These are phyloP conservation scores for Chunga burmeisteri DNA, from an alignment of 2,113 vertebrate species.

Conservation along the genomic window DNA sequence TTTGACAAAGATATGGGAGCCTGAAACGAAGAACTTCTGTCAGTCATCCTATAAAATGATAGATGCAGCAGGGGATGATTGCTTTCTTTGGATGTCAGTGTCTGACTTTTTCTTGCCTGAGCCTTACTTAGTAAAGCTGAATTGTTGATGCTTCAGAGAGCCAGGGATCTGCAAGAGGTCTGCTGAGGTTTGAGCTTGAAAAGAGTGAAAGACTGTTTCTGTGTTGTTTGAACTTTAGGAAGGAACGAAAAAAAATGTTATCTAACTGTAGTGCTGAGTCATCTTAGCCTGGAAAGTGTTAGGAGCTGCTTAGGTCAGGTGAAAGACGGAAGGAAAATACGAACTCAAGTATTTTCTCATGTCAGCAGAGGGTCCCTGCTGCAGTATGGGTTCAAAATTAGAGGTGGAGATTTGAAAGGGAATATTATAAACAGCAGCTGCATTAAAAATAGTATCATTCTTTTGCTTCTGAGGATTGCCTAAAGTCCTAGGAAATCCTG, in stretches of 20 bases:
- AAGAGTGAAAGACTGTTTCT: background rate
- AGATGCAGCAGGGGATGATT: background rate
- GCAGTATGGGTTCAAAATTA: background rate
- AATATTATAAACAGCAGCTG: background rate
- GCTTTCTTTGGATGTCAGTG: background rate
- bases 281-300: background rate
- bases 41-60: background rate
- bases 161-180: background rate
- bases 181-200: background rate
- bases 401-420: background rate
- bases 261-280: background rate
- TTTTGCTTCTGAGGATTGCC: background rate
- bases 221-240: background rate
- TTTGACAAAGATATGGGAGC: background rate
- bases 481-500: background rate
- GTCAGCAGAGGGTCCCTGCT: background rate
- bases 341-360: background rate
- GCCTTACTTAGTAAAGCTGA: background rate
- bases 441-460: background rate
- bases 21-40: background rate
- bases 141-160: background rate
- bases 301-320: conserved; percentile 5
- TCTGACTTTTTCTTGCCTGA: background rate
- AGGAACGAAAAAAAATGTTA: conserved; percentile 7
- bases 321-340: background rate